phyloP scores from a whole-genome alignment of 64 coral and sea anemone genomes.

The Montipora foliosa region DNA sequence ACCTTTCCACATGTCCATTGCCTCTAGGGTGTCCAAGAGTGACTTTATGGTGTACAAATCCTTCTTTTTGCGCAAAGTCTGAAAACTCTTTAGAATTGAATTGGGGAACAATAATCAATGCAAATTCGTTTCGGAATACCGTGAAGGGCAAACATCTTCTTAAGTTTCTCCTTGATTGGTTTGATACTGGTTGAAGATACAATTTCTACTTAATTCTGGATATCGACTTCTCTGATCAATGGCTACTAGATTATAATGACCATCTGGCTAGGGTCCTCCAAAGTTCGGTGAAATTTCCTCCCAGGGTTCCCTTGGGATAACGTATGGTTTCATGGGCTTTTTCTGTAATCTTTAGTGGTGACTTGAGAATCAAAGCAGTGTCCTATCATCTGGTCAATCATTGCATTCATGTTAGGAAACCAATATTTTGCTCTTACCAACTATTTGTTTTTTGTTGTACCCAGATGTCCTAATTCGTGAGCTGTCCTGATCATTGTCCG shows the following conservation, averaged over 20 bases:
- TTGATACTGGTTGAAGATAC: too few species aligned
- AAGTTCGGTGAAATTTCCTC: too few species aligned
- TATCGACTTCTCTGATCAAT: too few species aligned
- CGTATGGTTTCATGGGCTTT: not conserved
- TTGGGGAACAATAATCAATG: too few species aligned
- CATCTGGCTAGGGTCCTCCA: too few species aligned
- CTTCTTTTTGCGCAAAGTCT: conserved; percentile 41
- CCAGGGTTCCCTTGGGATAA: conserved; percentile 46
- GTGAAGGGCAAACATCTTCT: too few species aligned
- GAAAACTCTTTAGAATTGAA: conserved; percentile 40
- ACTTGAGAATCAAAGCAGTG: conserved; percentile 39
- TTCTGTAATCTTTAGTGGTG: not conserved
- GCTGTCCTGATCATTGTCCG: too few species aligned
- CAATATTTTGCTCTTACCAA: not conserved
- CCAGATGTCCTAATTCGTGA: not conserved
- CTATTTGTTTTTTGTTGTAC: not conserved
- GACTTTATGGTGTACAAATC: conserved; percentile 46
- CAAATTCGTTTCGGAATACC: too few species aligned
- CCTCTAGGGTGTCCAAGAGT: conserved; percentile 43
- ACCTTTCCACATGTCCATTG: conserved; percentile 40
- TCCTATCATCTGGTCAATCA: conserved; percentile 37
- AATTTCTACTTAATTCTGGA: too few species aligned
- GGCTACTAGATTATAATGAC: too few species aligned
- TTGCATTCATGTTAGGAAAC: conserved; percentile 49
- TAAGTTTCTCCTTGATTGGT: too few species aligned